phyloP scores from a whole-genome alignment of 2,797 vertebrate genomes.

The Cottoperca gobio region DNA sequence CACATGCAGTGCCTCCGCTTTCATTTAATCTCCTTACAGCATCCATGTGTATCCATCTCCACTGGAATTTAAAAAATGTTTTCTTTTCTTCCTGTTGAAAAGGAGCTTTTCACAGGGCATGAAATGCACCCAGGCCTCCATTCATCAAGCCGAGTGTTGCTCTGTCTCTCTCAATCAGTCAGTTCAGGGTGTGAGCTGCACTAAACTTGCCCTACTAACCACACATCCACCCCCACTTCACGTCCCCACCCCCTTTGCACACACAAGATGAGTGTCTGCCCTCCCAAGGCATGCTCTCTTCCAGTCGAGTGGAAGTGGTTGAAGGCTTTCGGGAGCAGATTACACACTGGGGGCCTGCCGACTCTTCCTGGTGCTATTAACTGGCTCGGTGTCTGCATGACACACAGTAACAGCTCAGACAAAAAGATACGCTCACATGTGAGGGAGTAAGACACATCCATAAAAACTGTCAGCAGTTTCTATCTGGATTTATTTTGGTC shows the following conservation, averaged over 20 bases:
- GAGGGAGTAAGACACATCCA: slow-evolving; percentile 3
- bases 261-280: slow-evolving; percentile 43
- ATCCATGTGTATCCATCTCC: slow-evolving; percentile 7
- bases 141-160: slow-evolving; percentile 38
- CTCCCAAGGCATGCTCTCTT: slow-evolving; percentile 51
- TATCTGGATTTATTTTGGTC: neutral
- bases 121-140: slow-evolving; percentile 48
- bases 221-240: slow-evolving; percentile 23
- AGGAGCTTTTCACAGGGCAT: slow-evolving; percentile 31
- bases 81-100: neutral
- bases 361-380: slow-evolving; percentile 45
- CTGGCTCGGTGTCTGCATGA: slow-evolving; percentile 23
- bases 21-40: slow-evolving; percentile 18
- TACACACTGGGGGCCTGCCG: slow-evolving; percentile 38
- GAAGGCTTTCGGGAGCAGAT: slow-evolving; percentile 46
- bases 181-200: slow-evolving; percentile 41
- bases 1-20: neutral
- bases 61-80: slow-evolving; percentile 8
- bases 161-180: slow-evolving; percentile 64
- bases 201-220: slow-evolving; percentile 50
- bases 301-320: slow-evolving; percentile 64
- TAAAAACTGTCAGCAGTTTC: slow-evolving; percentile 25
- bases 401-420: slow-evolving; percentile 36
- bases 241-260: slow-evolving; percentile 13
- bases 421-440: slow-evolving; percentile 11